Evolutionary conservation across 1,140 invertebrate genomes (phyloP).

Genomic region (Himalopsyche phryganea): DNA sequence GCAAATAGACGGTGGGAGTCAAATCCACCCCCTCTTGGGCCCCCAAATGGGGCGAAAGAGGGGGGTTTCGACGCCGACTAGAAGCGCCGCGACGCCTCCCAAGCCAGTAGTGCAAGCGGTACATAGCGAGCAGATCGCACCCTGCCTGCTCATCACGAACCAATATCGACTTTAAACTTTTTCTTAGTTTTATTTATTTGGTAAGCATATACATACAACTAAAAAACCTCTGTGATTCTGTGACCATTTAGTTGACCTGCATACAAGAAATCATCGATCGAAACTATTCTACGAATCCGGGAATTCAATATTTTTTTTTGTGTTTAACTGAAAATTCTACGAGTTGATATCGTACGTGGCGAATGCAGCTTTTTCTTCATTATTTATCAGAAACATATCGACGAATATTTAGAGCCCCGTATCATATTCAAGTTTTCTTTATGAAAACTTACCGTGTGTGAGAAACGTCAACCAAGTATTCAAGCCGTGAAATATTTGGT

Average conservation of each 20-base stretch:
- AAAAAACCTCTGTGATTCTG: no score
- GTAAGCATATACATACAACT: slow-evolving; percentile 40
- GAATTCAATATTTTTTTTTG: no score
- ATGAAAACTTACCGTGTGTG: no score
- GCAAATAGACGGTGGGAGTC: slow-evolving; percentile 13
- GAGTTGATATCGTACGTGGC: no score
- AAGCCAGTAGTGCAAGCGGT: slow-evolving; percentile 30
- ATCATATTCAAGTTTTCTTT: no score
- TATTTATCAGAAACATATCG: no score
- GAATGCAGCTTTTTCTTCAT: no score
- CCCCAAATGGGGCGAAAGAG: slow-evolving; percentile 34
- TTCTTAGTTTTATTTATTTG: slow-evolving; percentile 35
- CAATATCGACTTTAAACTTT: slow-evolving; percentile 25
- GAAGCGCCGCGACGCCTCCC: slow-evolving; percentile 23
- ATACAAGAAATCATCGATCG: neutral
- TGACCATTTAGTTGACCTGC: neutral
- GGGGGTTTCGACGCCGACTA: slow-evolving; percentile 32
- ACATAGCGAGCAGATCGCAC: slow-evolving; percentile 27
- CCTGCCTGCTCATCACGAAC: slow-evolving; percentile 23
- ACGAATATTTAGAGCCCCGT: no score
- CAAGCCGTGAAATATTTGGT: no score
- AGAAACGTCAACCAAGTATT: no score
- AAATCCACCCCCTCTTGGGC: slow-evolving; percentile 21
- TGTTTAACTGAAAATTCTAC: no score
- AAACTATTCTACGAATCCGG: neutral